Base-by-base conservation (phyloP, 2,797 vertebrate species). In the Fistularia tabacaria region DNA sequence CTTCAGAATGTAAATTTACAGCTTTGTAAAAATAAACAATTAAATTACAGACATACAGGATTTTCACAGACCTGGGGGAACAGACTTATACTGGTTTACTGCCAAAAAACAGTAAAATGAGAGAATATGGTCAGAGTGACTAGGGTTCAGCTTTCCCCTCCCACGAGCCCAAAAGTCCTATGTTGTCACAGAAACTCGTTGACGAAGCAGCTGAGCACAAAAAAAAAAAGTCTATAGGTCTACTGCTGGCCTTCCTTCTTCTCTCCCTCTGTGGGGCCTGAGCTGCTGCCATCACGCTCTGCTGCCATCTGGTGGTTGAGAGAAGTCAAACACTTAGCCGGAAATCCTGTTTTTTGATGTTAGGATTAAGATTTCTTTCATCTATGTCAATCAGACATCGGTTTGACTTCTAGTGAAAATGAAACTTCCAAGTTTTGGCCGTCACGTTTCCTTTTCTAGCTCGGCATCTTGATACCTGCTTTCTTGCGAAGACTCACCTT, bases 231-330 rank as follows among this genome's bases (percentile, higher is more conserved):
- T n/a, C n/a, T n/a, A n/a, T 10, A 55, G 11, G 7, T 69, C 39
- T 96, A 96, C 81, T 98, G 97, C 85, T 99, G 94, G 71, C 94
- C 94, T 69, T 93, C 92, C 52, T 95, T 95, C 89, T 93, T 94
- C 76, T 94, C 93, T 41, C 89, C 92, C 42, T 92, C 93, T 62
- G 92, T 89, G 56, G 92, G 90, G 42, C 74, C 44, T 0, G 74
- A 76, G 57, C 74, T 59, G 54, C 67, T 52, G 59, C 91, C 76
- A 49, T 97, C 95, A 36, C 95, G 88, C 65, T 99, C 96, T 0
- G 96, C 92, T 46, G 97, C 97, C 97, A 99, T 99, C 97, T 99
- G 81, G 43, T 71, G 69, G 63, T 43, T 5, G 6, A 42, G 39
- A 44, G 1, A 11, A 51, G 13, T 1, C 10, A 43, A 4, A 11